phyloP scores from a whole-genome alignment of 2,888 invertebrate species.

The Stictocephala bisonia region DNA sequence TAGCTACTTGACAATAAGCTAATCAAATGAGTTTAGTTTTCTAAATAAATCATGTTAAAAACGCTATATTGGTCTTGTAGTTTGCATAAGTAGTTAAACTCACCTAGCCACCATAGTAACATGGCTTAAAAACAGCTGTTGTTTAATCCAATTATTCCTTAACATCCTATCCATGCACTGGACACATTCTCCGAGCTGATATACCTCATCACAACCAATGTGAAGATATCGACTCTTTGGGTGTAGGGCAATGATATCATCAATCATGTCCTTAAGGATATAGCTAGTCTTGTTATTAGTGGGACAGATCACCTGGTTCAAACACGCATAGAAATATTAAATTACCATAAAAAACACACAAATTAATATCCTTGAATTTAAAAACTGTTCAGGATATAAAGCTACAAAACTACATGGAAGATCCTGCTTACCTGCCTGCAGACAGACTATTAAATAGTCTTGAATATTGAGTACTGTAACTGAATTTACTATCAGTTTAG shows the following conservation, averaged over 20 bases:
- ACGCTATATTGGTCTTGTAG: not conserved
- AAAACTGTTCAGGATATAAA: too few species aligned
- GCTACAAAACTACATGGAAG: too few species aligned
- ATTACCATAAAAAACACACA: too few species aligned
- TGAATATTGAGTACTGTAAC: too few species aligned
- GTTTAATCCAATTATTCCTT: conserved; percentile 65
- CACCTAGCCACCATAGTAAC: conserved; percentile 68
- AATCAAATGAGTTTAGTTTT: not conserved
- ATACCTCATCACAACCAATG: conserved; percentile 88
- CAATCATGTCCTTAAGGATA: conserved; percentile 75
- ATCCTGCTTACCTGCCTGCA: too few species aligned
- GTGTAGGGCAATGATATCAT: conserved; percentile 74
- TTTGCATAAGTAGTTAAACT: not conserved
- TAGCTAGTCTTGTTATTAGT: conserved; percentile 69
- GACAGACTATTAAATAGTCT: too few species aligned
- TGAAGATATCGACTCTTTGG: conserved; percentile 71
- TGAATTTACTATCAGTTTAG: too few species aligned
- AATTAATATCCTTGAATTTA: too few species aligned
- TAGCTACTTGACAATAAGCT: too few species aligned
- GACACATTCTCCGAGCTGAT: conserved; percentile 73
- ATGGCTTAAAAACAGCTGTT: conserved; percentile 73
- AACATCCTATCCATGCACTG: conserved; percentile 66
- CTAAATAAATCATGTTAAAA: not conserved
- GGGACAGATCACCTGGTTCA: conserved; percentile 80
- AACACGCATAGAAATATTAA: too few species aligned